Evolutionary conservation across 2,113 vertebrate species (phyloP).

Genomic region (Ailuropoda melanoleuca): DNA sequence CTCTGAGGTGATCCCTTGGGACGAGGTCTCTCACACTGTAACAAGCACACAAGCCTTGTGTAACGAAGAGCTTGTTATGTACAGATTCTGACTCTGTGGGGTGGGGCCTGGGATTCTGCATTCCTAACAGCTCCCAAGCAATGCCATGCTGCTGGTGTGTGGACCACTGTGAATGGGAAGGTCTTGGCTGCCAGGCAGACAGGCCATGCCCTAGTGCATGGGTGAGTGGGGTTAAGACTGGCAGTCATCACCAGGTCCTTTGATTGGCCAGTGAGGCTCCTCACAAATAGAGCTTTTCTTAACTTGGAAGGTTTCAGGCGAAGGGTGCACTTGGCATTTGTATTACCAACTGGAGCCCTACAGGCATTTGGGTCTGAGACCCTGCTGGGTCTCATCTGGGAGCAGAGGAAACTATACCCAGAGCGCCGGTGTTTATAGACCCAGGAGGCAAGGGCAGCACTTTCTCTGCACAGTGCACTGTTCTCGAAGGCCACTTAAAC

Average conservation of each 20-base stretch:
- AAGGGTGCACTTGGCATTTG: background rate
- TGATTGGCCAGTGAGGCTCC: background rate
- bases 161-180: background rate
- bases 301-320: background rate
- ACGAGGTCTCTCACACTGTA: background rate
- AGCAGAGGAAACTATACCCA: background rate
- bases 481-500: background rate
- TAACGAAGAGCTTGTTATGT: too few species aligned
- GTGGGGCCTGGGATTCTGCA: background rate
- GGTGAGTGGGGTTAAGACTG: background rate
- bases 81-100: background rate
- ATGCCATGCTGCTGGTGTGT: background rate
- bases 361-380: background rate
- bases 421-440: background rate
- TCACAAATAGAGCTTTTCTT: background rate
- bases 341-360: background rate
- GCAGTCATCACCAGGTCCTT: background rate
- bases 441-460: background rate
- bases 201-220: background rate
- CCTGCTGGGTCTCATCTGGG: too few species aligned
- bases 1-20: background rate
- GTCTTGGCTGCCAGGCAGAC: background rate
- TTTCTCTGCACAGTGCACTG: background rate
- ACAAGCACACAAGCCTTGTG: too few species aligned
- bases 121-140: background rate